Conservation (phyloP, 2,888 invertebrate species). For the Chrysina gloriosa region DNA sequence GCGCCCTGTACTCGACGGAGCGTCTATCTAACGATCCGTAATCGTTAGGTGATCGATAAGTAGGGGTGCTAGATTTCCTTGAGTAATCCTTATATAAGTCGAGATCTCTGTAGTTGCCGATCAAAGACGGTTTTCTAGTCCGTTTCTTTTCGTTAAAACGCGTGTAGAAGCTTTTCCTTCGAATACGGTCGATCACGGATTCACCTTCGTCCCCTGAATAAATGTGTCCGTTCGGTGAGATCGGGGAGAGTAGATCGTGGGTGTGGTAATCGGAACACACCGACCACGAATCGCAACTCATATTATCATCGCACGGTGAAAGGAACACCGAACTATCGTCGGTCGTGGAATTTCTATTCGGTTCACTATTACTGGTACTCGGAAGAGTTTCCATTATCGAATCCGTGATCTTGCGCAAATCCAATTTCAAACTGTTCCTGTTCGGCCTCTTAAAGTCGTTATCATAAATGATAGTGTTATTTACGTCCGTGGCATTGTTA, state of each 20-base stretch:
- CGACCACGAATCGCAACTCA: constrained; percentile 72
- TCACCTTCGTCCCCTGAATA: constrained; percentile 67
- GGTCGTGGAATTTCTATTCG: constrained; percentile 67
- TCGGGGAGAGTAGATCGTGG: constrained; percentile 65
- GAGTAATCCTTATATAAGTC: constrained; percentile 58
- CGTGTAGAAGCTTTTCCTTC: constrained; percentile 89
- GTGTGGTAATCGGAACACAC: constrained; percentile 70
- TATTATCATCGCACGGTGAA: constrained; percentile 73
- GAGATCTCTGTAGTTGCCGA: constrained; percentile 65
- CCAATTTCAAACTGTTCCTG: constrained; percentile 71
- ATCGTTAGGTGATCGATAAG: constrained; percentile 47
- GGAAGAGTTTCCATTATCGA: constrained; percentile 42
- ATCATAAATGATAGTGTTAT: constrained; percentile 34
- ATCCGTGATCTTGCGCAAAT: constrained; percentile 66
- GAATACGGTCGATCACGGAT: constrained; percentile 86
- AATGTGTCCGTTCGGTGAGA: constrained; percentile 62
- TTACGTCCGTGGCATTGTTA: constrained; percentile 29
- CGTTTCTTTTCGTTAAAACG: constrained; percentile 88
- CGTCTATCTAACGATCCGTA: constrained; percentile 59
- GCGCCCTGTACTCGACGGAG: constrained; percentile 53
- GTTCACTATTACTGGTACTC: constrained; percentile 48
- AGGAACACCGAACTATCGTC: constrained; percentile 64
- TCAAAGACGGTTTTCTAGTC: constrained; percentile 74
- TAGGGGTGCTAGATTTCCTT: constrained; percentile 41
- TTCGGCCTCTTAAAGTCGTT: constrained; percentile 52